Evolutionary conservation across 2,888 invertebrate genomes (phyloP), one percentile per base, ranked within the genome.

Genomic region (Fissipunctia ypsillon): DNA sequence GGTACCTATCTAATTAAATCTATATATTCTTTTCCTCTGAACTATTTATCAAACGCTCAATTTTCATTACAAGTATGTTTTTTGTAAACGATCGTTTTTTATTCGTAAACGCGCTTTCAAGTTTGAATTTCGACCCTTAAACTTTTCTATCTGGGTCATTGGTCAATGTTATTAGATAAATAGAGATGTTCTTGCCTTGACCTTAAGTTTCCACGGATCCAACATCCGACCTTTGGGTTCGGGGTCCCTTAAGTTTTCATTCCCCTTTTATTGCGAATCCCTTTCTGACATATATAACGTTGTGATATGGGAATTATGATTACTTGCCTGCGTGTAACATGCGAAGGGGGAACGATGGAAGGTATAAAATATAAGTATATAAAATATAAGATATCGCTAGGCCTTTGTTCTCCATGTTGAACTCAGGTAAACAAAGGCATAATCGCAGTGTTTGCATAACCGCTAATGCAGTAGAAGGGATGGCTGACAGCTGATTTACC

Each of bases 231-330:
- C 72, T 75, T 72, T 57, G 54, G 54, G 69, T 63, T 65, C 69
- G 19, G 38, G 45, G 52, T 69, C 69, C 59, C 64, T 66, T 50
- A 80, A 76, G 66, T 85, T 85, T 82, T 68, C 72, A 57, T 72
- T 73, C 35, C 52, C 59, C 69, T 59, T 67, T 73, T 76, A 80
- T 78, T 72, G 72, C 73, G 64, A 68, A 71, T 72, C 63, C 80
- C 64, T 74, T 74, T 73, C 52, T 67, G 78, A 75, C 64, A 54
- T 73, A 73, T 71, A 73, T 69, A 73, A 54, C 66, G 74, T 71
- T 43, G 48, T 67, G 41, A 59, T 78, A 73, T 64, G 67, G 75
- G 76, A 76, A 64, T 85, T 75, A 85, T 78, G 69, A 87, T 85
- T 76, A 80, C 54, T 76, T 76, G 80, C 22, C 66, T 59, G 60